phyloP scores from a whole-genome alignment of 2,797 vertebrate species.

The Ptychadena robeensis region DNA sequence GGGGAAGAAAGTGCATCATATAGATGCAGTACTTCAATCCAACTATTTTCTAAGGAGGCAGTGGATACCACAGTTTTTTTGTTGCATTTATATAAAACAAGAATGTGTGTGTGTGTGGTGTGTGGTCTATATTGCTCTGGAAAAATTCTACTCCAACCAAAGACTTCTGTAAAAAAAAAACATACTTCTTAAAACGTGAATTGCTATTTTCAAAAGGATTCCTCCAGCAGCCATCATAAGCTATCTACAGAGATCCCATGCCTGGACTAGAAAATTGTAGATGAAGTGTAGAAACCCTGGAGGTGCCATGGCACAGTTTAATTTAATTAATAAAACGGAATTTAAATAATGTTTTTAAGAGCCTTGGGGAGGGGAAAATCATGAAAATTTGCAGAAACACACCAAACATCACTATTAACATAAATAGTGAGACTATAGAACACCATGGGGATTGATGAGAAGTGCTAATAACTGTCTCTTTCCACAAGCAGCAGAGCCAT shows the following conservation, averaged over 20 bases:
- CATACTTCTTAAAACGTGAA: too few species aligned
- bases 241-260: constrained; percentile 27
- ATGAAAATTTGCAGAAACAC: constrained; percentile 11
- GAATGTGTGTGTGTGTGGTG: too few species aligned
- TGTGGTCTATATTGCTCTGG: too few species aligned
- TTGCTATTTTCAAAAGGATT: constrained; percentile 24
- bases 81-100: too few species aligned
- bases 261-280: constrained; percentile 24
- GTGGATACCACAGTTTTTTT: too few species aligned
- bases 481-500: constrained; percentile 28
- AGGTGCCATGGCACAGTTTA: constrained; percentile 19
- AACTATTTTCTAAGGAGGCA: too few species aligned
- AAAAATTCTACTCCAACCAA: too few species aligned
- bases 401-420: constrained; percentile 49
- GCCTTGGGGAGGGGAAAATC: constrained; percentile 17
- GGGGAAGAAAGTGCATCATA: too few species aligned
- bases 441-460: constrained; percentile 38
- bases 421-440: constrained; percentile 35
- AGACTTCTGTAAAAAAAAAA: too few species aligned
- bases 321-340: constrained; percentile 55
- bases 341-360: constrained; percentile 45
- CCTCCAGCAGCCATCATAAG: constrained; percentile 42
- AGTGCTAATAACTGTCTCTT: constrained; percentile 22
- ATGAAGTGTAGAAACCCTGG: constrained; percentile 38
- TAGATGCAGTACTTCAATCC: too few species aligned